phyloP scores from a whole-genome alignment of 2,888 invertebrate species.

The Coelinius sp. region DNA sequence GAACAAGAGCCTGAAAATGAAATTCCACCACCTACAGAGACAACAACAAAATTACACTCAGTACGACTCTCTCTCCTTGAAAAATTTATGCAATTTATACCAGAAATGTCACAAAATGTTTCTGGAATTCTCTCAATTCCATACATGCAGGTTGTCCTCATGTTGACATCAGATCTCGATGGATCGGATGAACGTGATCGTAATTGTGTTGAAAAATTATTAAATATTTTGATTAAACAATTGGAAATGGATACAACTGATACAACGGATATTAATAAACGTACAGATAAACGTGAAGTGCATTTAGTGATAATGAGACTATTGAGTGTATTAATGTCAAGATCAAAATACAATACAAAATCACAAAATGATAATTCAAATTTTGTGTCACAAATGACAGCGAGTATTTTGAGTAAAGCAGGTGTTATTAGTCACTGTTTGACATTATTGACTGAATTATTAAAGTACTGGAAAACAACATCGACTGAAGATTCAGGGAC shows the following conservation, averaged over 20 bases:
- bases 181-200: slow-evolving; percentile 87
- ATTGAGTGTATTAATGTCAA: slow-evolving; percentile 87
- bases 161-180: slow-evolving; percentile 91
- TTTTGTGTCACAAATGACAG: slow-evolving; percentile 80
- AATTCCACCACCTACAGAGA: slow-evolving; percentile 64
- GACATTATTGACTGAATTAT: slow-evolving; percentile 78
- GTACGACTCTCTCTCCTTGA: slow-evolving; percentile 81
- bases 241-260: slow-evolving; percentile 77
- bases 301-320: slow-evolving; percentile 90
- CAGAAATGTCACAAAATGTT: slow-evolving; percentile 78
- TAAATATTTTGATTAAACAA: slow-evolving; percentile 81
- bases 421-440: slow-evolving; percentile 83
- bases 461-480: slow-evolving; percentile 83
- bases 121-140: slow-evolving; percentile 92
- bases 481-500: slow-evolving; percentile 68
- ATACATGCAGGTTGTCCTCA: slow-evolving; percentile 91
- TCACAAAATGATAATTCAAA: slow-evolving; percentile 70
- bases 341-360: slow-evolving; percentile 76
- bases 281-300: slow-evolving; percentile 86
- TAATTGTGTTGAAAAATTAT: slow-evolving; percentile 81
- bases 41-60: slow-evolving; percentile 76
- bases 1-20: slow-evolving; percentile 68
- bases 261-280: slow-evolving; percentile 73
- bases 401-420: slow-evolving; percentile 78
- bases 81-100: slow-evolving; percentile 83